Conservation (phyloP, 2,113 vertebrate genomes). For the Tachuris rubrigastra region DNA sequence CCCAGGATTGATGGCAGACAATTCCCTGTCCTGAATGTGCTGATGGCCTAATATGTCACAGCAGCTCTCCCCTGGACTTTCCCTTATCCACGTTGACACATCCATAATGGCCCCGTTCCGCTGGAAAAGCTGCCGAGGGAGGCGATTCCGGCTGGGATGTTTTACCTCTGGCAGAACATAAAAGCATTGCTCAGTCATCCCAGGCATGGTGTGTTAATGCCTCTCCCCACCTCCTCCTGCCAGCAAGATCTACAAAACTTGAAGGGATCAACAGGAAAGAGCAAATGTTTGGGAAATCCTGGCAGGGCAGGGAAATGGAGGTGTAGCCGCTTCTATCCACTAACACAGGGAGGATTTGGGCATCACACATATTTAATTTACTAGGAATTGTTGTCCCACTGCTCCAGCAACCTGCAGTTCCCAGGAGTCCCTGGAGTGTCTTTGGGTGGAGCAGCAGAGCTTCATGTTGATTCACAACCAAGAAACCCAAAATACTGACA, state of each 20-base stretch:
- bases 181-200: neutral
- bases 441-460: neutral
- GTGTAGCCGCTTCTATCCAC: fast-evolving
- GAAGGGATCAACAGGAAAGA: fast-evolving
- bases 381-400: too few species aligned
- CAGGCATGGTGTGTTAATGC: neutral
- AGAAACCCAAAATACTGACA: neutral
- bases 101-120: neutral
- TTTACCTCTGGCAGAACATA: neutral
- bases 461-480: neutral
- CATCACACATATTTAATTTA: neutral
- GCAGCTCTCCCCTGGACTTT: neutral
- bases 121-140: neutral
- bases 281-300: neutral
- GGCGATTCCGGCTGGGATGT: neutral
- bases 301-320: neutral
- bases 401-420: neutral
- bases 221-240: neutral
- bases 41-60: slow-evolving; percentile 56
- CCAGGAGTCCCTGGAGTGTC: neutral
- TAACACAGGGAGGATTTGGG: neutral
- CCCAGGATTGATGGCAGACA: slow-evolving; percentile 34
- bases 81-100: neutral
- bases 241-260: neutral
- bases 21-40: slow-evolving; percentile 13